A percentile compares a stretch with the other conserved stretches of the same genome.
These are phyloP conservation scores for Antedon mediterranea DNA, from an alignment of 53 echinoderm and acorn worm genomes.

Conservation along the genomic window DNA sequence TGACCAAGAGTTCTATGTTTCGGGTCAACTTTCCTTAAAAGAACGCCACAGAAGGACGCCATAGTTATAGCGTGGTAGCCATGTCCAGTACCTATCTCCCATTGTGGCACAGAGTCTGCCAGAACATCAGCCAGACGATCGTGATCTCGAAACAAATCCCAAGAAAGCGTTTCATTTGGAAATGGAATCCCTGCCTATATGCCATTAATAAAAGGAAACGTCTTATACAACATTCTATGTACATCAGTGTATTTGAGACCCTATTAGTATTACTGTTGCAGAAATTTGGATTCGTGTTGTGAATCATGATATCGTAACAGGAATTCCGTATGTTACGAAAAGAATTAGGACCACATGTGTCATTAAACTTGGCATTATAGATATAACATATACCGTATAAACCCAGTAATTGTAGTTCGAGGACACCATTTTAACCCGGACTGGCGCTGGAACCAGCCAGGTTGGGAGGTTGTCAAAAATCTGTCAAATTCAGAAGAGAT, in stretches of 20 bases:
- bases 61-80: slow-evolving; percentile 60
- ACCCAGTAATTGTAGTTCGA: too few relatives aligned
- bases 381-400: too few relatives aligned
- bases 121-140: slow-evolving; percentile 18
- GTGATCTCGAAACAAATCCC: slow-evolving; percentile 20
- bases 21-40: slow-evolving; percentile 54
- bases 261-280: too few relatives aligned
- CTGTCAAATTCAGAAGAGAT: not conserved
- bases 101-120: slow-evolving; percentile 27
- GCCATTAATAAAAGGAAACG: not conserved
- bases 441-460: too few relatives aligned
- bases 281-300: too few relatives aligned
- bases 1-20: slow-evolving; percentile 54
- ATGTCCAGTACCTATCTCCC: slow-evolving; percentile 58
- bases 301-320: too few relatives aligned
- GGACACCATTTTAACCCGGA: too few relatives aligned
- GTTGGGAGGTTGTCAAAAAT: too few relatives aligned
- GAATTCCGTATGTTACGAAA: too few relatives aligned
- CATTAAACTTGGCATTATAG: too few relatives aligned
- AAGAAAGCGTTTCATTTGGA: slow-evolving; percentile 3
- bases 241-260: too few relatives aligned
- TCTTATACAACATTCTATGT: slow-evolving; percentile 22
- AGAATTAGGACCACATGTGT: too few relatives aligned
- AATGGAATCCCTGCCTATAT: slow-evolving; percentile 45
- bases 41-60: slow-evolving; percentile 29